Conservation (phyloP, 2,113 vertebrate species). For the Mohoua ochrocephala region DNA sequence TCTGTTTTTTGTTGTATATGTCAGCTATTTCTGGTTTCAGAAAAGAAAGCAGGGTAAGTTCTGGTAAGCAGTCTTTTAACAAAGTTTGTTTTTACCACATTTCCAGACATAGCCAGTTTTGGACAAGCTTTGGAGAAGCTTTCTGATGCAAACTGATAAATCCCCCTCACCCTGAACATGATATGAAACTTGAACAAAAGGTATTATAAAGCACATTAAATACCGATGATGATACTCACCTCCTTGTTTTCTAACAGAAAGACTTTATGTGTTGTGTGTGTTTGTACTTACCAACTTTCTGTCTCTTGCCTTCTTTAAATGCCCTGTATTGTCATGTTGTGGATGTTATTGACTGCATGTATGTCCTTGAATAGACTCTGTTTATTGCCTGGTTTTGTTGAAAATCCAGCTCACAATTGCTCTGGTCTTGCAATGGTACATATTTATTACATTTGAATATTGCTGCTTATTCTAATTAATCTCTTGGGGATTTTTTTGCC, state of each 20-base stretch:
- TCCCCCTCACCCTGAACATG: background rate
- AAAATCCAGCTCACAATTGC: background rate
- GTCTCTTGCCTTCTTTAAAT: background rate
- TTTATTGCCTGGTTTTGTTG: background rate
- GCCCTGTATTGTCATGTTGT: background rate
- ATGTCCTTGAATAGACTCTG: background rate
- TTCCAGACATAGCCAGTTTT: background rate
- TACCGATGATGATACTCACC: background rate
- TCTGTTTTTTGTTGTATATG: background rate
- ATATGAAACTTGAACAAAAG: background rate
- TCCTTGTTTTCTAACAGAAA: background rate
- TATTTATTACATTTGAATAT: background rate
- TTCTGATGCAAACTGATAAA: background rate
- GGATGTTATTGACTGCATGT: background rate
- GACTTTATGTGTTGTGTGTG: background rate
- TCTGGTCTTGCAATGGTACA: background rate
- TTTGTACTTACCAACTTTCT: background rate
- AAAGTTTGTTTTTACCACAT: background rate
- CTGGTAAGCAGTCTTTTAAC: background rate
- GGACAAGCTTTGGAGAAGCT: background rate
- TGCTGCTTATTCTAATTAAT: background rate
- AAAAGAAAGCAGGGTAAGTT: background rate
- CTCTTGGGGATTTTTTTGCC: background rate
- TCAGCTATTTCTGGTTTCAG: background rate
- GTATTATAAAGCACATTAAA: background rate